Evolutionary conservation across 1,140 invertebrate genomes (phyloP).

Genomic region (Carcinoscorpius rotundicauda): DNA sequence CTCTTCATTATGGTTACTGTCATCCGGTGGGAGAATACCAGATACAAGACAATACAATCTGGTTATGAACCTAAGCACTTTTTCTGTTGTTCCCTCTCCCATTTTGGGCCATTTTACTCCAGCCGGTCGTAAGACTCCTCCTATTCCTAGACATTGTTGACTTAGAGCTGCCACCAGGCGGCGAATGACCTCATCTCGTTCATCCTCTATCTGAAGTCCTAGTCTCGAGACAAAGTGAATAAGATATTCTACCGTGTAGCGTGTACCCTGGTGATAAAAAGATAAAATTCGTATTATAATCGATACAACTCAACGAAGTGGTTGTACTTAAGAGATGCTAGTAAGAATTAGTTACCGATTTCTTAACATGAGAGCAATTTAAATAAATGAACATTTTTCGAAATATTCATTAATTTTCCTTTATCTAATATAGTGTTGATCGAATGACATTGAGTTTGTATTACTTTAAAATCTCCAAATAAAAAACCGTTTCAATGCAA

Average conservation of each 20-base stretch:
- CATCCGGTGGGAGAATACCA: background rate
- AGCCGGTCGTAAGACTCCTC: conserved; percentile 31
- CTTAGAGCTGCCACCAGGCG: conserved; percentile 49
- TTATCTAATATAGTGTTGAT: too few relatives aligned
- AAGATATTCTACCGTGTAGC: conserved; percentile 57
- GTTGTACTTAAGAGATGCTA: too few relatives aligned
- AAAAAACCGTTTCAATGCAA: too few relatives aligned
- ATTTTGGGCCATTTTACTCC: conserved; percentile 33
- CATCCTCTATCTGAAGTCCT: conserved; percentile 33
- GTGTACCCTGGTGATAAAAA: conserved; percentile 12
- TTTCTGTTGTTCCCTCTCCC: conserved; percentile 38
- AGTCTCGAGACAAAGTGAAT: conserved; percentile 53
- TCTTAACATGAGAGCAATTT: too few relatives aligned
- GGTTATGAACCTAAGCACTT: conserved; percentile 37
- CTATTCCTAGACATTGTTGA: conserved; percentile 47
- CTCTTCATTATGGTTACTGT: too few relatives aligned
- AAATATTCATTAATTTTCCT: too few relatives aligned
- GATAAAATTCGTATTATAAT: too few relatives aligned
- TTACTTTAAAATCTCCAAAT: too few relatives aligned
- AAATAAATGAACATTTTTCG: too few relatives aligned
- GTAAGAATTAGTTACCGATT: too few relatives aligned
- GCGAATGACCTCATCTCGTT: conserved; percentile 41
- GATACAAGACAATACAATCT: conserved; percentile 17
- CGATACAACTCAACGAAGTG: too few relatives aligned
- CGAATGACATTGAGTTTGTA: too few relatives aligned